Evolutionary conservation across 2,797 vertebrate genomes (phyloP).

Genomic region (Muscicapa striata): DNA sequence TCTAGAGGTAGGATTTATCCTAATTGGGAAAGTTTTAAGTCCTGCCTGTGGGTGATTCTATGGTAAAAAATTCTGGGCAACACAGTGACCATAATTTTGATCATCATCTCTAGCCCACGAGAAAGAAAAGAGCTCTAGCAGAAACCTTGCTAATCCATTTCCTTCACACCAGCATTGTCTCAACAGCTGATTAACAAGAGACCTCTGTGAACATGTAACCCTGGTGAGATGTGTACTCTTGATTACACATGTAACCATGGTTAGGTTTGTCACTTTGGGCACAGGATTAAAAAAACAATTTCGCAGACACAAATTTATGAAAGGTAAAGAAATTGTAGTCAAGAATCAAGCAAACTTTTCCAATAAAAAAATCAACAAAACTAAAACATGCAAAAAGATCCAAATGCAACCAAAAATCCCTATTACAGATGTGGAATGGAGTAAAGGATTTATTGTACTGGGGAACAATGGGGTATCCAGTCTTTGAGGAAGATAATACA

Average conservation of each 20-base stretch:
- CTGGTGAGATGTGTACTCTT: neutral
- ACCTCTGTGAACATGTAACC: neutral
- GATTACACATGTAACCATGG: neutral
- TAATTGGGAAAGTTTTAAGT: neutral
- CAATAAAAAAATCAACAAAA: neutral
- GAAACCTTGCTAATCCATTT: neutral
- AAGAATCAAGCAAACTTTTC: neutral
- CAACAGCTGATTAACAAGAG: neutral
- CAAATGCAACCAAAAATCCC: neutral
- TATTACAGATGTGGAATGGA: neutral
- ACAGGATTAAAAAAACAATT: neutral
- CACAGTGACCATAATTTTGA: neutral
- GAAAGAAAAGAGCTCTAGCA: neutral
- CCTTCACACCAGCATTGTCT: neutral
- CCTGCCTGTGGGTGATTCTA: neutral
- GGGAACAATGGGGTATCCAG: neutral
- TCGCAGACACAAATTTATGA: neutral
- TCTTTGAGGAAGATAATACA: neutral
- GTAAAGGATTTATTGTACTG: neutral
- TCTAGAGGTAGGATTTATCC: neutral
- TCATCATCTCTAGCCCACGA: neutral
- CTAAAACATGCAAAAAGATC: neutral
- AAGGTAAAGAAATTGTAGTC: neutral
- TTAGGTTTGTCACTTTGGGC: neutral
- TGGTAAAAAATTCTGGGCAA: neutral